Evolutionary conservation across 2,113 vertebrate species (phyloP).

Genomic region (Taxidea taxus): DNA sequence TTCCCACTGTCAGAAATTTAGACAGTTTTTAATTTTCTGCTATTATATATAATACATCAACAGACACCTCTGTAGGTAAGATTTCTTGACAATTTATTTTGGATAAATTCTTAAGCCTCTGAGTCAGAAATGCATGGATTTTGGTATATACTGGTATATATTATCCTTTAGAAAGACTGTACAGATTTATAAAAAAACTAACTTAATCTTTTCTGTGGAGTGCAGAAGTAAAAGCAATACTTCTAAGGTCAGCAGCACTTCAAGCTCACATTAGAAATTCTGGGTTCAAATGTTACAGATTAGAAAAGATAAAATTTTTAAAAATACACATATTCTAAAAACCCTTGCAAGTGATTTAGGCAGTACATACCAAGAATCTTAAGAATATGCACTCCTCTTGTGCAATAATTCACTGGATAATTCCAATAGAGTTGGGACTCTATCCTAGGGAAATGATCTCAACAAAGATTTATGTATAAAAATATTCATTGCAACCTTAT

Average conservation of each 20-base stretch:
- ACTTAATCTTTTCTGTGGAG: background rate
- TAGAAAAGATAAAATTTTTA: background rate
- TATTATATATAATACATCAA: background rate
- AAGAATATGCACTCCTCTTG: conserved; percentile 5
- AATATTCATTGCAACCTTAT: conserved; percentile 23
- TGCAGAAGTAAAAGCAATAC: conserved; percentile 1
- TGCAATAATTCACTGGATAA: background rate
- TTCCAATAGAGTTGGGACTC: background rate
- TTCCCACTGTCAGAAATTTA: conserved; percentile 33
- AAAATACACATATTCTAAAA: background rate
- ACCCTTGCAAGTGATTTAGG: background rate
- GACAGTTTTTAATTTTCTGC: background rate
- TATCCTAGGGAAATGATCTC: background rate
- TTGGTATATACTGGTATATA: background rate
- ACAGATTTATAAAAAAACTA: conserved; percentile 22
- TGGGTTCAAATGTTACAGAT: background rate
- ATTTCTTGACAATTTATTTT: background rate
- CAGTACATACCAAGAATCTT: background rate
- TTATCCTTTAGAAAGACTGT: background rate
- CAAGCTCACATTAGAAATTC: conserved; percentile 40
- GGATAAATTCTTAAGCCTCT: background rate
- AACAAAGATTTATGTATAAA: conserved; percentile 22
- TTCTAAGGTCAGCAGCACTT: conserved; percentile 37
- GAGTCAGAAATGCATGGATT: background rate
- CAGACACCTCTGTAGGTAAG: background rate